Conservation (phyloP, 2,113 vertebrate species). For the Acanthochromis polyacanthus region DNA sequence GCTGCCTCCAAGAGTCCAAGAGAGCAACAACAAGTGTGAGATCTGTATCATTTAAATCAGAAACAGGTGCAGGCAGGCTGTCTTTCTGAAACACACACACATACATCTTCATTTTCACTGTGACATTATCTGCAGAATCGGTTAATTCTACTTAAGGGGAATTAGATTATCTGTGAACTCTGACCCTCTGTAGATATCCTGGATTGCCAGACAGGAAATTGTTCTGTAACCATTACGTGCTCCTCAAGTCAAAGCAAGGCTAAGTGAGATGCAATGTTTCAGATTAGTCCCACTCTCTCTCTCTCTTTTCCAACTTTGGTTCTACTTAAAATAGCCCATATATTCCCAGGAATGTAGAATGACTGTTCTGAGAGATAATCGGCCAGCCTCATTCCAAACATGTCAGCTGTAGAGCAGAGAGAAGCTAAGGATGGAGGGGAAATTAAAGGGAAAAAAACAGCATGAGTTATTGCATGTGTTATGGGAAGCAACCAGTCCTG, state of each 20-base stretch:
- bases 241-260: constrained; percentile 37
- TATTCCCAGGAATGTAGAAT: constrained; percentile 1
- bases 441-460: neutral
- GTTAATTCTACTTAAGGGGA: constrained; percentile 58
- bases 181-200: constrained; percentile 38
- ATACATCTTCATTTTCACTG: constrained; percentile 37
- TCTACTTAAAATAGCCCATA: constrained; percentile 14
- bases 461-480: constrained; percentile 16
- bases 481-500: constrained; percentile 33
- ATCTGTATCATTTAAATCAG: constrained; percentile 74
- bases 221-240: constrained; percentile 53
- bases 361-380: constrained; percentile 18
- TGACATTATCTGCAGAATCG: constrained; percentile 65
- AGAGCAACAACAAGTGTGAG: constrained; percentile 52
- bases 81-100: constrained; percentile 12
- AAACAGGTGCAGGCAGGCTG: constrained; percentile 63
- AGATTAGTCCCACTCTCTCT: constrained; percentile 54
- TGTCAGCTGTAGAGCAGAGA: constrained; percentile 1
- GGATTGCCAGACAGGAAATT: constrained; percentile 63
- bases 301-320: neutral
- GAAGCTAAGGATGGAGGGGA: neutral
- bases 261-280: constrained; percentile 64
- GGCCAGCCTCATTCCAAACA: constrained; percentile 11
- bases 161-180: constrained; percentile 67
- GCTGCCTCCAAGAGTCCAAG: constrained; percentile 33